A percentile compares a stretch with the other conserved stretches of the same genome.
Conservation (phyloP, 2,888 invertebrate species). For the Exephanes ischioxanthus region DNA sequence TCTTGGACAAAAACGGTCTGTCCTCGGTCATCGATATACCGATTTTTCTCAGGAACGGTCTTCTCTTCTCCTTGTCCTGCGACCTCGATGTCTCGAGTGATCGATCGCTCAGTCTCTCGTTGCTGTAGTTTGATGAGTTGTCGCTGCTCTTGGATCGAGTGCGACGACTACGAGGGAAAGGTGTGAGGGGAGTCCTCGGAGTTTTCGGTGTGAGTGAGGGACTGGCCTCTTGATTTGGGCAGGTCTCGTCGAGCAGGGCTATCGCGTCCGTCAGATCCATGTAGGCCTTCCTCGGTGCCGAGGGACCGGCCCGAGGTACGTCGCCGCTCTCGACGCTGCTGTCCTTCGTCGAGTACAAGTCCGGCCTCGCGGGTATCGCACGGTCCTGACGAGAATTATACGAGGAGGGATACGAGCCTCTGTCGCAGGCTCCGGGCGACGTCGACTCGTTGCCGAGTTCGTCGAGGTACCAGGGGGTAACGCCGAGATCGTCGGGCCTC, state of each 20-base stretch:
- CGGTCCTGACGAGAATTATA: constrained; percentile 48
- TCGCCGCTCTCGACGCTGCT: constrained; percentile 79
- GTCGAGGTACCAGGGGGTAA: constrained; percentile 81
- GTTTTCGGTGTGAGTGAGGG: constrained; percentile 82
- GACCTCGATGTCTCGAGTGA: constrained; percentile 72
- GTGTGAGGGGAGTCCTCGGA: constrained; percentile 81
- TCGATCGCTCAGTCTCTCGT: constrained; percentile 79
- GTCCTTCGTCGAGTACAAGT: constrained; percentile 75
- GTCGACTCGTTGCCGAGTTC: constrained; percentile 60
- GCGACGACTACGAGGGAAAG: constrained; percentile 79
- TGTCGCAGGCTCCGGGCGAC: constrained; percentile 73
- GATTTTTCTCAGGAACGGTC: constrained; percentile 82
- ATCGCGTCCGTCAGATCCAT: constrained; percentile 83
- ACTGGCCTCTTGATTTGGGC: constrained; percentile 81
- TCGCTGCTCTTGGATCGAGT: constrained; percentile 83
- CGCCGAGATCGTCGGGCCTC: constrained; percentile 81
- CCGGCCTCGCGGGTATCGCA: constrained; percentile 62
- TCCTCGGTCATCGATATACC: constrained; percentile 83
- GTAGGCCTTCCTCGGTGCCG: constrained; percentile 80
- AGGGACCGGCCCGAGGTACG: constrained; percentile 19
- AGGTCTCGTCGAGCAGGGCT: constrained; percentile 82
- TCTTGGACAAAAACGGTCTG: constrained; percentile 79
- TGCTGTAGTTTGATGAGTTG: constrained; percentile 82
- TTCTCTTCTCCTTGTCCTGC: constrained; percentile 72
- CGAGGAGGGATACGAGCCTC: constrained; percentile 79